Evolutionary conservation across 2,888 invertebrate species (phyloP), one percentile per base, ranked within the genome.

Genomic region (Limnephilus marmoratus): DNA sequence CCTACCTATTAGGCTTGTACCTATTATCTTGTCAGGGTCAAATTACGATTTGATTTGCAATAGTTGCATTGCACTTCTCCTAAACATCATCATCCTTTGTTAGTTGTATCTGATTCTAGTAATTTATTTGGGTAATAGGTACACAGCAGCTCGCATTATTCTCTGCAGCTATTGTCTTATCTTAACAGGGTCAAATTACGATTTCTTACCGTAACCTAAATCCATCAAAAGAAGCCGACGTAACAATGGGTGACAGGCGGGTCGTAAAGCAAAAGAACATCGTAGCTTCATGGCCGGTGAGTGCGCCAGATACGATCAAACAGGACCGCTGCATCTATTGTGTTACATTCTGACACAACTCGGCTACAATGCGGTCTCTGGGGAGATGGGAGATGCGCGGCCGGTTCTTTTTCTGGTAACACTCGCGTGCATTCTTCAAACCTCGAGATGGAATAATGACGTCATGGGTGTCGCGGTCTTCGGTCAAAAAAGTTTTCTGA

Each of bases 251-350:
- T 68, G 88, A 88, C 88, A 34, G 88, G 68, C 7, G 37, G 24
- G 29, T 68, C 68, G 31, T 31, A 37, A 29, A n/a, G 85, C 34
- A 34, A 2, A 82, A 82, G 82, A 34, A 82, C 85, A 85, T 85
- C 41, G 24, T 7, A 53, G 49, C 49, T 86, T 41, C 49, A 49
- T 45, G 87, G 18, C 53, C 87, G 12, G 87, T 45, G 86, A 53
- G 29, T 31, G 83, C 83, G 13, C 41, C 18, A 81, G 88, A 89
- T 89, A 89, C 80, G 88, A 89, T 89, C 88, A 24, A 41, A 89
- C 88, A 81, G 88, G 80, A 89, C 80, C 88, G 81, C 88, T 89
- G 88, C 88, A 80, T 37, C 88, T 80, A 80, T 89, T 89, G 87
- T 87, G 88, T 89, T 89, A 80, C 41, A 34, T 24, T n/a, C 88